A percentile compares a stretch with the other conserved stretches of the same genome.
Conservation (phyloP, 2,888 invertebrate species). For the Heteromyza rotundicornis region DNA sequence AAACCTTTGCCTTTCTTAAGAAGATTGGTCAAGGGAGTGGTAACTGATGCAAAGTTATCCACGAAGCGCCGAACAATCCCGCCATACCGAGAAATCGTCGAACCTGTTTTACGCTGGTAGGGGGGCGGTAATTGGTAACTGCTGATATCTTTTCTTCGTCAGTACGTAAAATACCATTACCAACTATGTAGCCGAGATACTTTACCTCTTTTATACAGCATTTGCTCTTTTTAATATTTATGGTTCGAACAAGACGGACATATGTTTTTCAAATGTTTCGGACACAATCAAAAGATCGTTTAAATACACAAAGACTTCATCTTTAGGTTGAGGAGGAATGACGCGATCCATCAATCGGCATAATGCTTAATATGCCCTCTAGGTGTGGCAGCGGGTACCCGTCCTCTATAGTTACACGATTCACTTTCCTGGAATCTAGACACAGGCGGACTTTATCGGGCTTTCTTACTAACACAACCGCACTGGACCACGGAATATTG, state of each 20-base stretch:
- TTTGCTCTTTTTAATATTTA: constrained; percentile 15
- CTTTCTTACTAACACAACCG: constrained; percentile 36
- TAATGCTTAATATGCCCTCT: constrained; percentile 23
- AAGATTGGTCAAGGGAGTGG: constrained; percentile 17
- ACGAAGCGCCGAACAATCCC: constrained; percentile 24
- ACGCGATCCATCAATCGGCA: constrained; percentile 23
- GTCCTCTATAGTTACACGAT: constrained; percentile 9
- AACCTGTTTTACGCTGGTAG: constrained; percentile 1
- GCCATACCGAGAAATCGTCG: constrained; percentile 22
- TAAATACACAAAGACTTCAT: constrained; percentile 18
- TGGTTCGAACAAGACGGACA: not conserved
- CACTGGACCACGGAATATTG: not conserved
- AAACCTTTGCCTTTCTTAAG: constrained; percentile 12
- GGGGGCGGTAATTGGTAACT: constrained; percentile 17
- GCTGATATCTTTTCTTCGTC: constrained; percentile 22
- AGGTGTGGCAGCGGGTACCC: constrained; percentile 27
- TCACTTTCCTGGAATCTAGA: constrained; percentile 2
- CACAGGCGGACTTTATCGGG: constrained; percentile 1
- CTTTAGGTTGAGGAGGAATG: constrained; percentile 8
- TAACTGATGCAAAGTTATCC: constrained; percentile 3
- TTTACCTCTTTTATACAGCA: constrained; percentile 18
- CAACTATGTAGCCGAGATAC: constrained; percentile 24
- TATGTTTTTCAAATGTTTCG: constrained; percentile 1
- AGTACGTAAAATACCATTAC: constrained; percentile 14
- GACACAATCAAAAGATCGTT: constrained; percentile 20